Evolutionary conservation across 2,888 invertebrate species (phyloP), one percentile per base, ranked within the genome.

Genomic region (Subacronicta megacephala): DNA sequence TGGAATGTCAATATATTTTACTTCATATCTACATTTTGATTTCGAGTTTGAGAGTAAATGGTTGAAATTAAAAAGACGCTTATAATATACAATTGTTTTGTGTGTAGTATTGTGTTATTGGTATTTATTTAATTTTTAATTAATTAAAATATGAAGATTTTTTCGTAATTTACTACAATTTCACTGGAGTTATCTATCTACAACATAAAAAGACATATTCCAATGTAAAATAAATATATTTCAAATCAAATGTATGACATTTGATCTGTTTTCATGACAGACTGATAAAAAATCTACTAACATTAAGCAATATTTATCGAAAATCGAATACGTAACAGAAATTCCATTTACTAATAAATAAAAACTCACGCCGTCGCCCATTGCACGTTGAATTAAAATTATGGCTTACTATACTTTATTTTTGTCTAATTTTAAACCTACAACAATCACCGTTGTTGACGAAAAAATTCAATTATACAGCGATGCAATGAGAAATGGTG

Each of bases 1-100:
- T 94, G 93, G 93, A 94, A 94, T 94, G 93, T 93, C 92, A 92
- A 92, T 94, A 93, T 94, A 94, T 94, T 93, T 93, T 90, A 92
- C 85, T 90, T 93, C 86, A 87, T 78, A 93, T 92, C 93, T 93
- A 93, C 93, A 93, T 85, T 51, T 90, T 86, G 87, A 90, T 91
- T 91, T 90, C 77, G 84, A 87, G 83, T 87, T 82, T 85, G 71
- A 83, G 86, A 89, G 84, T 89, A 88, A 87, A 89, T 85, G 88
- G 88, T 88, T 87, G 90, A 88, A 92, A 89, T 87, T 83, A 90
- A 84, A 90, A 89, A 84, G 81, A 82, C 82, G 37, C 89, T 90
- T 92, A 92, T 81, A 91, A 87, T 90, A 90, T 90, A 93, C 93
- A 93, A 87, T 87, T 81, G 82, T 67, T 47, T 77, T 78, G 75